phyloP scores from a whole-genome alignment of 2,797 vertebrate species.

The Sebastes itinus region DNA sequence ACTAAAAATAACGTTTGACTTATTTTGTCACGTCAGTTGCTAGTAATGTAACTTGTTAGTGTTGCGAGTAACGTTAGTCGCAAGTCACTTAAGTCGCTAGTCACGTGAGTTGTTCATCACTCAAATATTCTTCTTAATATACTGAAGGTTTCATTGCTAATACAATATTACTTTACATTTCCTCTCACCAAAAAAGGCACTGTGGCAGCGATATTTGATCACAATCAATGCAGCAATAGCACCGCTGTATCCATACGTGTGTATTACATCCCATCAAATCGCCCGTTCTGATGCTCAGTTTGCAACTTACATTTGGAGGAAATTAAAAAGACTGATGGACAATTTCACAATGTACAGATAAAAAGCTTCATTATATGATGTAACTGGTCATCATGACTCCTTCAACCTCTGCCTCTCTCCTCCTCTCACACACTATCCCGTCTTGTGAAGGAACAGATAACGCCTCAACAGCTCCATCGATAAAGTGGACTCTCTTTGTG shows the following conservation, averaged over 20 bases:
- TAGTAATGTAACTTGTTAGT: too few species aligned
- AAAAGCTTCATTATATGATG: conserved; percentile 37
- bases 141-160: neutral
- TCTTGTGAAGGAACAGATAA: conserved; percentile 49
- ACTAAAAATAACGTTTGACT: too few species aligned
- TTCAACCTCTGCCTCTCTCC: neutral
- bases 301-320: conserved; percentile 8
- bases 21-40: too few species aligned
- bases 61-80: too few species aligned
- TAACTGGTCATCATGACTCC: conserved; percentile 1
- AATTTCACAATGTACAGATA: conserved; percentile 9
- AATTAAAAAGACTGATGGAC: conserved; percentile 1
- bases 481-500: conserved; percentile 49
- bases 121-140: neutral
- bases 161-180: neutral
- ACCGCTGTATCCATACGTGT: neutral
- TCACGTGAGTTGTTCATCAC: too few species aligned
- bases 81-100: too few species aligned
- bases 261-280: neutral
- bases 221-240: neutral
- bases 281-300: neutral
- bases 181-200: neutral
- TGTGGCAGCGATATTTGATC: neutral
- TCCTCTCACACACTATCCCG: neutral
- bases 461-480: conserved; percentile 38